phyloP scores from a whole-genome alignment of 1,140 invertebrate genomes.

The Mamestra configurata region DNA sequence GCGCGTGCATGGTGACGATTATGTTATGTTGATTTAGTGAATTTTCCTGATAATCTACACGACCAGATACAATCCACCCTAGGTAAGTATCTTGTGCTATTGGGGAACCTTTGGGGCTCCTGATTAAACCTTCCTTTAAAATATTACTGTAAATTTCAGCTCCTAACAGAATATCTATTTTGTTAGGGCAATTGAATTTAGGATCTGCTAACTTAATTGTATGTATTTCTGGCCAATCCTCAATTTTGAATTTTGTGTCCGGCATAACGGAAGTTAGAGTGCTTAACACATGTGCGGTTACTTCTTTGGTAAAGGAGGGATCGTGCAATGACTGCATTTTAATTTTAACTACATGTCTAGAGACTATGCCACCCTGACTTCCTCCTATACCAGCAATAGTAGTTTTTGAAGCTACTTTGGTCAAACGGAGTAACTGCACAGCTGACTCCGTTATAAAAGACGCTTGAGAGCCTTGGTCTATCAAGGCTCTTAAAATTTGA shows the following conservation, averaged over 20 bases:
- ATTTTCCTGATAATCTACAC: neutral
- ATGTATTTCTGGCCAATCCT: constrained; percentile 16
- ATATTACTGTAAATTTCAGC: neutral
- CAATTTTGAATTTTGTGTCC: neutral
- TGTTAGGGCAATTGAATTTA: constrained; percentile 37
- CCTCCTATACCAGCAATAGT: constrained; percentile 43
- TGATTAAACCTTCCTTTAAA: constrained; percentile 49
- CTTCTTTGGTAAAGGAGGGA: constrained; percentile 34
- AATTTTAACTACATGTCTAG: constrained; percentile 17
- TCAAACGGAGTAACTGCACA: constrained; percentile 33
- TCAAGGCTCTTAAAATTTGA: constrained; percentile 17
- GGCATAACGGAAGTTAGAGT: constrained; percentile 35
- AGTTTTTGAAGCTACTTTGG: constrained; percentile 7
- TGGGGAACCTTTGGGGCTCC: constrained; percentile 28
- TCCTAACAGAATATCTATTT: constrained; percentile 42
- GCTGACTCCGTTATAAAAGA: constrained; percentile 22
- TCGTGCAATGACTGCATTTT: constrained; percentile 43
- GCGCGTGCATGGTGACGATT: constrained; percentile 42
- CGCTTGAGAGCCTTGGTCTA: constrained; percentile 26
- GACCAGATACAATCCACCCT: constrained; percentile 59
- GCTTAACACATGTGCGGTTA: constrained; percentile 32
- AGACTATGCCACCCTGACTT: constrained; percentile 16
- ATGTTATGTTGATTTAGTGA: constrained; percentile 37
- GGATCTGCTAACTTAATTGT: constrained; percentile 29
- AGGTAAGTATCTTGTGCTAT: constrained; percentile 53